Conservation (phyloP, 2,797 vertebrate species). For the Monodelphis domestica region DNA sequence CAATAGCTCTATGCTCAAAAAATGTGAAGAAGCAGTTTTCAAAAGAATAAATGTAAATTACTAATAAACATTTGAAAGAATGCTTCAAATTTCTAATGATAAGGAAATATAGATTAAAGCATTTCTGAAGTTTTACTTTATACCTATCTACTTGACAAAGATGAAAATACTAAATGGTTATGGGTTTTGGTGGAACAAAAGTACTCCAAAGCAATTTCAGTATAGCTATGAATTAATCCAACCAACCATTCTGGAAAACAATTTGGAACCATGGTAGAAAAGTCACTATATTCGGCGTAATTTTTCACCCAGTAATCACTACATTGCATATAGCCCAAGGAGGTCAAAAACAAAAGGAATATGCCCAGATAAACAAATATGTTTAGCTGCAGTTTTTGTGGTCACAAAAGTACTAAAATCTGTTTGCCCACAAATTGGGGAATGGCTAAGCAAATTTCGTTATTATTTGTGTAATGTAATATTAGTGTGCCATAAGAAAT, state of each 20-base stretch:
- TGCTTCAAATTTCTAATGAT: background rate
- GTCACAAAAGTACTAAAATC: background rate
- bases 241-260: background rate
- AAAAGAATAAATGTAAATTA: background rate
- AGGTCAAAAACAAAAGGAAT: background rate
- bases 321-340: background rate
- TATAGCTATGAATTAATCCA: background rate
- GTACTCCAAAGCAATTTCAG: background rate
- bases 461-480: background rate
- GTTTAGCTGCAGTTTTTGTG: background rate
- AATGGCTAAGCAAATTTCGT: background rate
- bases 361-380: background rate
- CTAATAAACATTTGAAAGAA: background rate
- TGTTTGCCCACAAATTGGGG: background rate
- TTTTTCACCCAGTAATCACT: background rate
- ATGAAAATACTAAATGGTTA: background rate
- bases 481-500: background rate
- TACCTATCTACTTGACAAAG: background rate
- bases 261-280: background rate
- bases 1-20: background rate
- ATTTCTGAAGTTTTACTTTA: background rate
- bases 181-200: background rate
- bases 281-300: background rate
- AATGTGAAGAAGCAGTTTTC: background rate
- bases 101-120: background rate